Conservation (phyloP, 2,888 invertebrate genomes). For the Alviniconcha strummeri region DNA sequence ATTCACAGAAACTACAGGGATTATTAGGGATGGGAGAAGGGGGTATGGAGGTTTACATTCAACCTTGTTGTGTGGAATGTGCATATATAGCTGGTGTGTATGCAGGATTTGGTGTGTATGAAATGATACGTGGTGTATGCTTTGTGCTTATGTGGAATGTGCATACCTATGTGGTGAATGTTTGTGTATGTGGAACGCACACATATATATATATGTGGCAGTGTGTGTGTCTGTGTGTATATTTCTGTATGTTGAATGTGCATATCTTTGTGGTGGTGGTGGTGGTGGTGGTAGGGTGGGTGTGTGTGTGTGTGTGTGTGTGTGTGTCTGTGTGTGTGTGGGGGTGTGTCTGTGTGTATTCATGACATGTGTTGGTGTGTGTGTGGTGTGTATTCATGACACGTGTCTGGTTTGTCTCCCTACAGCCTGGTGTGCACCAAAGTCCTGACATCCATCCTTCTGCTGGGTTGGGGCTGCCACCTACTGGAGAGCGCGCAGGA, state of each 20-base stretch:
- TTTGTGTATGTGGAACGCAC: not conserved
- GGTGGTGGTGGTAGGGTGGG: not conserved
- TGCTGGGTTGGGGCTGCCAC: conserved; percentile 91
- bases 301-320: not conserved
- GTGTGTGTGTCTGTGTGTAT: not conserved
- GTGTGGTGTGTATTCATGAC: not conserved
- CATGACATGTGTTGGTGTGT: not conserved
- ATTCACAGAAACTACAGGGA: no score
- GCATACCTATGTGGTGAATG: not conserved
- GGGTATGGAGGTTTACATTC: no score
- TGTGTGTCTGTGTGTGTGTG: not conserved
- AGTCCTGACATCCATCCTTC: conserved; percentile 89
- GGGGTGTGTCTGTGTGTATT: not conserved
- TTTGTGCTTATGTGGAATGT: not conserved
- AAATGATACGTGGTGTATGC: not conserved
- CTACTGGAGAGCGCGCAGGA: conserved; percentile 30
- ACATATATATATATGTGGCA: not conserved
- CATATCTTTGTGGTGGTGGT: no score
- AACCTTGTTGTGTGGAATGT: no score
- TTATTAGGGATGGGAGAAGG: no score
- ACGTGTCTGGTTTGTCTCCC: no score
- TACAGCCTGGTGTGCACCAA: conserved; percentile 72
- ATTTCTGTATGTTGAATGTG: not conserved
- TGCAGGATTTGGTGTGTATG: no score
- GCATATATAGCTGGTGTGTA: no score